Evolutionary conservation across 2,888 invertebrate species (phyloP), one percentile per base, ranked within the genome.

Genomic region (Sphaerophoria rueppellii): DNA sequence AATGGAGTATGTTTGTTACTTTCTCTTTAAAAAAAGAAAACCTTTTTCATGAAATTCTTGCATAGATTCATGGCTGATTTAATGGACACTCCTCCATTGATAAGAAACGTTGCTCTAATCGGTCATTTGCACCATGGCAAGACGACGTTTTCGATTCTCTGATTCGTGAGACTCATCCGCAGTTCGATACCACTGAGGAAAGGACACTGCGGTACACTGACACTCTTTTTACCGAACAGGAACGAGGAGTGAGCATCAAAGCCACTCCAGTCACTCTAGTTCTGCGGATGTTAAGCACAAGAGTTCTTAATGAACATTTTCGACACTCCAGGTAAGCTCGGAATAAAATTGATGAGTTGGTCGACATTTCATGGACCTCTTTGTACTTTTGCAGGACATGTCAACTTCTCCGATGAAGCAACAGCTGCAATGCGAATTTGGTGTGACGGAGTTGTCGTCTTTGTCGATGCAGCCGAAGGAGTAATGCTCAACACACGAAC

Each of bases 41-140:
- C 24, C 40, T 2, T 40, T 40, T 12, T 40, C 0, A 58, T 40
- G 0, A 16, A 40, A 9, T 32, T 75, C 88, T 87, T 57, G 24
- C 24, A 24, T 87, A 95, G 94, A 89, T 98, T 96, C 92, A 93
- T 99, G 88, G 98, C 99, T 0, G 99, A 99, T 92, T 95, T 99
- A 93, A 97, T 99, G 96, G 99, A 99, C 89, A 98, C 97, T 40
- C 97, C 99, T 0, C 96, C 97, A 74, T 92, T 99, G 34, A 98
- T 99, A 88, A 94, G 99, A 78, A 99, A 99, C 92, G 95, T 99
- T 0, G 98, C 98, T 0, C 92, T 99, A 6, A 95, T 99, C 90
- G 99, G 99, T 0, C 99, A 99, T 92, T 93, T 99, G 72, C 99
- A 99, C 92, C 99, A 99, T 93, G 99, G 99, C 89, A 99, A 99